These are phyloP conservation scores for Andrena fulva DNA, from an alignment of 2,888 invertebrate species.

Conservation along the genomic window DNA sequence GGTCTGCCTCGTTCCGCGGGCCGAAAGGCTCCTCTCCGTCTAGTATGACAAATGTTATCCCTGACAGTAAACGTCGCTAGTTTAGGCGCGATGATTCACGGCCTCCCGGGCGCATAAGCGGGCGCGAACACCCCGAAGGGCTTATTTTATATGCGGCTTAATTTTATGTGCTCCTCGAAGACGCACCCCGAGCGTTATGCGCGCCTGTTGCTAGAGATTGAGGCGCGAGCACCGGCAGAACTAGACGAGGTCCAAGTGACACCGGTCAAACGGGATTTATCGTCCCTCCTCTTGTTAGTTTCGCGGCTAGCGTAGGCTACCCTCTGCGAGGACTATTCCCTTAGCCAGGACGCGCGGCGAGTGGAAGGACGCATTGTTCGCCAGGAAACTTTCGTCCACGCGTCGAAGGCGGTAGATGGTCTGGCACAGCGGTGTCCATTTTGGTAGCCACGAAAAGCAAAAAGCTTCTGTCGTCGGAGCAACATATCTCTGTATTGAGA, in stretches of 20 bases:
- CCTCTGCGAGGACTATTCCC: slow-evolving; percentile 20
- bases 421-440: neutral
- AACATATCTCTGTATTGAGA: too few species aligned
- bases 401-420: neutral
- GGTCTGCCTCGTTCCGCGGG: slow-evolving; percentile 55
- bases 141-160: slow-evolving; percentile 82
- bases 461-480: slow-evolving; percentile 3
- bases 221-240: slow-evolving; percentile 1
- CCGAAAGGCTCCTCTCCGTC: slow-evolving; percentile 65
- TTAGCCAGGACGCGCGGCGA: slow-evolving; percentile 16
- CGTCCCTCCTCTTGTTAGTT: slow-evolving; percentile 21
- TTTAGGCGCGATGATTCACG: slow-evolving; percentile 82
- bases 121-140: slow-evolving; percentile 62
- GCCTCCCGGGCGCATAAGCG: slow-evolving; percentile 68
- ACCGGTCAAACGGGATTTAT: slow-evolving; percentile 56
- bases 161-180: slow-evolving; percentile 78
- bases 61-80: slow-evolving; percentile 83
- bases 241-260: slow-evolving; percentile 24
- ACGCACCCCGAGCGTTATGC: slow-evolving; percentile 24
- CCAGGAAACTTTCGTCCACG: neutral
- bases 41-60: slow-evolving; percentile 83
- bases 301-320: neutral
- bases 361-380: slow-evolving; percentile 41
- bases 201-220: slow-evolving; percentile 49
- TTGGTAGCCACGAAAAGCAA: slow-evolving; percentile 5